Evolutionary conservation across 2,888 invertebrate species (phyloP).

Genomic region (Andrena marginata): DNA sequence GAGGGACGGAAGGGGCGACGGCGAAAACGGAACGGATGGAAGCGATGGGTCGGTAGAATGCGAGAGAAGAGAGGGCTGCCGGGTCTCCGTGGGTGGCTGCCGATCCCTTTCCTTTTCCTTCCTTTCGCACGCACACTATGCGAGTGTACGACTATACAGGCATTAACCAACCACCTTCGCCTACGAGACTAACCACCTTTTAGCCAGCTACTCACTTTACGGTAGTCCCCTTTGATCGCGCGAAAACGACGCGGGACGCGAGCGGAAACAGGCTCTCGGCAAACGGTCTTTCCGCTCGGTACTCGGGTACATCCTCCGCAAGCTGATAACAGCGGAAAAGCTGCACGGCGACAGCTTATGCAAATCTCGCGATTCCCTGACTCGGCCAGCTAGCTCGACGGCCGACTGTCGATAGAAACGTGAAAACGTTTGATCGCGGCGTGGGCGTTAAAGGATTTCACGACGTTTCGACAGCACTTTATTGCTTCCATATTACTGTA

Average conservation of each 20-base stretch:
- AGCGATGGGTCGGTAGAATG: background rate
- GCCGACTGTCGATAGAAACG: constrained; percentile 45
- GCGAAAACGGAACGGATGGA: constrained; percentile 5
- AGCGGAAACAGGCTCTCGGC: background rate
- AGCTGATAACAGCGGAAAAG: background rate
- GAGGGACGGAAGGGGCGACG: background rate
- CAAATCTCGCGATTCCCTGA: background rate
- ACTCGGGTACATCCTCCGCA: background rate
- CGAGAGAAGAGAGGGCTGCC: constrained; percentile 9
- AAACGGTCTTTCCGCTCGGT: no score
- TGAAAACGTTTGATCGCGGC: constrained; percentile 46
- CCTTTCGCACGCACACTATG: constrained; percentile 15
- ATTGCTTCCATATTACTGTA: constrained; percentile 60
- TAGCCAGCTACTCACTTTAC: background rate
- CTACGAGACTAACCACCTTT: background rate
- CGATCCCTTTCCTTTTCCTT: constrained; percentile 56
- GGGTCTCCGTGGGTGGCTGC: constrained; percentile 68
- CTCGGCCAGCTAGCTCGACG: background rate
- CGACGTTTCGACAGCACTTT: constrained; percentile 64
- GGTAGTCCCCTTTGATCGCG: background rate
- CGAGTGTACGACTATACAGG: background rate
- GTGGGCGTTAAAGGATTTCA: constrained; percentile 56
- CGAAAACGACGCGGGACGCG: background rate
- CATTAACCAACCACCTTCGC: constrained; percentile 11
- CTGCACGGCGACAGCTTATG: background rate